Evolutionary conservation across 2,113 vertebrate species (phyloP).

Genomic region (Bos javanicus): DNA sequence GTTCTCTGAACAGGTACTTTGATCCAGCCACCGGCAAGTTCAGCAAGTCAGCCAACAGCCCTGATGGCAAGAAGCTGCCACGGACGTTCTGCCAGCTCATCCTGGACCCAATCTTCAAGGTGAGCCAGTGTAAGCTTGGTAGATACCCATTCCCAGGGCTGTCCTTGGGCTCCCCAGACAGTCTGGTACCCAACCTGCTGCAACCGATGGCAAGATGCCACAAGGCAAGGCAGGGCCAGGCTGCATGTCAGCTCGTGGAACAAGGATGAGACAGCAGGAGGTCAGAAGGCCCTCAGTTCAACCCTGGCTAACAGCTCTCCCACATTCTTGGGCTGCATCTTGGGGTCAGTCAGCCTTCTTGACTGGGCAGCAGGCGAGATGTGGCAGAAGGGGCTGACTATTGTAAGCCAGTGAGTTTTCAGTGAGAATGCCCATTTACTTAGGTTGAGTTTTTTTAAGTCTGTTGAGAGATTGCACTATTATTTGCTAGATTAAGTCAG

Average conservation of each 20-base stretch:
- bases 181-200: background rate
- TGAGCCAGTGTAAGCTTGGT: conserved; percentile 55
- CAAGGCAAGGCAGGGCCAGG: background rate
- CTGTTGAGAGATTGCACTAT: accelerated
- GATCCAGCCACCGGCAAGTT: conserved; percentile 91
- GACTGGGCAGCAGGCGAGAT: background rate
- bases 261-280: background rate
- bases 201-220: background rate
- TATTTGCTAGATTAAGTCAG: too few relatives aligned
- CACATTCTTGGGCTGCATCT: background rate
- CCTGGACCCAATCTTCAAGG: conserved; percentile 97
- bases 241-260: background rate
- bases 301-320: background rate
- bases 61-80: conserved; percentile 88
- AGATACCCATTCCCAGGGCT: too few relatives aligned
- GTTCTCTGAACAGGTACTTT: conserved; percentile 83
- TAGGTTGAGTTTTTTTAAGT: accelerated
- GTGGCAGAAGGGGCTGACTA: background rate
- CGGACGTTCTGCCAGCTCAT: conserved; percentile 94
- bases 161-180: conserved; percentile 84
- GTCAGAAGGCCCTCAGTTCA: background rate
- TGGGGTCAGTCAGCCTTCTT: background rate
- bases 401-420: too few relatives aligned
- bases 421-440: background rate
- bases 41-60: conserved; percentile 81